A percentile compares a stretch with the other conserved stretches of the same genome.
These are phyloP conservation scores for Drosophila kambysellisi DNA, from an alignment of 2,888 invertebrate genomes.

Conservation along the genomic window DNA sequence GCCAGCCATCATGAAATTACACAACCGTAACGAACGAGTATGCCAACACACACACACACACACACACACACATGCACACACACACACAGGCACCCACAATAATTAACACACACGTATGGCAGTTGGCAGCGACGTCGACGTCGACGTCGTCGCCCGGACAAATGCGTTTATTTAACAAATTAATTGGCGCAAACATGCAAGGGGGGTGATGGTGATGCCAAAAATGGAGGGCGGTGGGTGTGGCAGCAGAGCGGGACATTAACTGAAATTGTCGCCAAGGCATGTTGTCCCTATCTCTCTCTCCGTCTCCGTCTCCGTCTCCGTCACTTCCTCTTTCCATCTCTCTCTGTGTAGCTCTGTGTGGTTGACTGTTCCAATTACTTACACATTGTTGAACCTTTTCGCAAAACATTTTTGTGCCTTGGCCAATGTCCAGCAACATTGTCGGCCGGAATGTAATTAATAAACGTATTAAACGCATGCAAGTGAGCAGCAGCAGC, in stretches of 20 bases:
- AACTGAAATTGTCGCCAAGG: slow-evolving; percentile 57
- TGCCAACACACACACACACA: slow-evolving; percentile 32
- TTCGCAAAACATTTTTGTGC: slow-evolving; percentile 63
- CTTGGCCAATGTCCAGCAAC: slow-evolving; percentile 51
- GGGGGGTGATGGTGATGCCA: slow-evolving; percentile 24
- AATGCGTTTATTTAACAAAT: slow-evolving; percentile 79
- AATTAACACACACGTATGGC: slow-evolving; percentile 48
- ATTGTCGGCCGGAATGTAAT: slow-evolving; percentile 72
- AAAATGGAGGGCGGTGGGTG: neutral
- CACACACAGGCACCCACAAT: slow-evolving; percentile 31
- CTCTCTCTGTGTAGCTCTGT: slow-evolving; percentile 1
- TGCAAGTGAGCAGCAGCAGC: slow-evolving; percentile 63
- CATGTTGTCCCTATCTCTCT: slow-evolving; percentile 13
- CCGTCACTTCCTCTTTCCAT: neutral
- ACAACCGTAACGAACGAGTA: slow-evolving; percentile 62
- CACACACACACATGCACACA: slow-evolving; percentile 6
- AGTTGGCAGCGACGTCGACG: slow-evolving; percentile 1
- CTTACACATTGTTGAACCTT: slow-evolving; percentile 77
- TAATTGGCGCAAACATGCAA: slow-evolving; percentile 74
- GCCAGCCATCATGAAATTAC: slow-evolving; percentile 60
- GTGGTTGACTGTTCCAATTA: slow-evolving; percentile 53
- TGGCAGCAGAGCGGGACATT: slow-evolving; percentile 43
- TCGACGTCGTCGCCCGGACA: slow-evolving; percentile 41
- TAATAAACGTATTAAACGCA: slow-evolving; percentile 80
- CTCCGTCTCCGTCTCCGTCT: slow-evolving; percentile 8